Base-by-base conservation (phyloP, 2,113 vertebrate genomes). In the Leptobrachium leishanense region DNA sequence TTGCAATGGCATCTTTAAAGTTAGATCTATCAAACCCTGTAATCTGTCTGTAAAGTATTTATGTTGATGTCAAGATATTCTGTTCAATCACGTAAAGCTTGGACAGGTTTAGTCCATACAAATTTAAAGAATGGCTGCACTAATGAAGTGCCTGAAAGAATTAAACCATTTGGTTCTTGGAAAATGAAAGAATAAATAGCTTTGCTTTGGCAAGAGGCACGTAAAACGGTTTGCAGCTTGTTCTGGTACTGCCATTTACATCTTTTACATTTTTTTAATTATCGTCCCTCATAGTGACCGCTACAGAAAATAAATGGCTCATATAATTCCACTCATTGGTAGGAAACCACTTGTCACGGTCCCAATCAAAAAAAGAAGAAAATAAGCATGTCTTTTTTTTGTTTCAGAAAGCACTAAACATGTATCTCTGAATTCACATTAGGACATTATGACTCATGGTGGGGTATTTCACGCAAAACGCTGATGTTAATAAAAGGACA, bases 101-200 rank as follows among this genome's bases (percentile, higher is more conserved):
- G 40, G 41, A 75, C 15, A 41, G 20, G 20, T 43, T 43, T 70
- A 46, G 43, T 77, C 67, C 40, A 62, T 46, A 77, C 54, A 46
- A n/a, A 43, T 44, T 43, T 77, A 70, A 62, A 69, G 54, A 77
- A 77, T 62, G 43, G 7, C n/a, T 31, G 20, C 20, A 31, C 20
- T 31, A 31, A 31, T 31, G 20, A 31, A 31, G 20, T 31, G 20
- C 79, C 82, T 88, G 86, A 90, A 84, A 90, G 87, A 89, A 86
- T 69, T 86, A 85, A 88, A 86, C 86, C 88, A 89, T 90, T 89
- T 88, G 86, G 20, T 31, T 86, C 74, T 88, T 77, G 84, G 80
- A 68, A 43, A 55, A 40, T 2, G 54, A 81, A 86, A 86, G 85
- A 57, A 82, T 82, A 83, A 89, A 89, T 85, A 31, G 20, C 20